Evolutionary conservation across 2,888 invertebrate genomes (phyloP), one percentile per base, ranked within the genome.

Genomic region (Drosophila cracens): DNA sequence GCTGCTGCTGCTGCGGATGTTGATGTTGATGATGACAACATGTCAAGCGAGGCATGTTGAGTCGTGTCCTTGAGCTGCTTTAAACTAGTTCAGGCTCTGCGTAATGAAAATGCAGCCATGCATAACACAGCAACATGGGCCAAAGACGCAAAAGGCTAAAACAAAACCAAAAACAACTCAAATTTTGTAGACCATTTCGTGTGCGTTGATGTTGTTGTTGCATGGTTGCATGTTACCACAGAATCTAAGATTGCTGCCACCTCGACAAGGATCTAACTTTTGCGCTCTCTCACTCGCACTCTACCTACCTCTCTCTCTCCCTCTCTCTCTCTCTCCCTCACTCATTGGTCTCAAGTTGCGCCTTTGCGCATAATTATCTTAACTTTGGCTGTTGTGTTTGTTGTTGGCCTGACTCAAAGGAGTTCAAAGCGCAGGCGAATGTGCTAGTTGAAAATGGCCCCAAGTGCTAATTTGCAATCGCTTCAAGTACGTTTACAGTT

Each of bases 61-160:
- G 69, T 40, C 48, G 63, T 87, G 85, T 80, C 85, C 89, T 85
- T 85, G 85, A 78, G 85, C 88, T 80, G 82, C 69, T 75, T 89
- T 79, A 79, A 79, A 81, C 87, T 78, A 83, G 84, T 81, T 72
- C 76, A 81, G 80, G 67, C 70, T 49, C 69, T 70, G 78, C 74
- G 81, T 89, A 85, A 89, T 85, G 88, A 89, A 86, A 89, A 87
- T 78, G 81, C 89, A 86, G 78, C 67, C 88, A 76, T 78, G 85
- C 88, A 89, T 79, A 89, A 67, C 77, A 81, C 18, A 27, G 27
- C 68, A 74, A 71, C 70, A 79, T 43, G 70, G 58, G 51, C 52
- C 68, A 62, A 63, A 69, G 33, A 34, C 62, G 64, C 60, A 57
- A 53, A 36, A 43, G 52, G 21, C 68, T 36, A 33, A 46, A 49